Evolutionary conservation across 1,140 invertebrate genomes (phyloP).

Genomic region (Halotydeus destructor): DNA sequence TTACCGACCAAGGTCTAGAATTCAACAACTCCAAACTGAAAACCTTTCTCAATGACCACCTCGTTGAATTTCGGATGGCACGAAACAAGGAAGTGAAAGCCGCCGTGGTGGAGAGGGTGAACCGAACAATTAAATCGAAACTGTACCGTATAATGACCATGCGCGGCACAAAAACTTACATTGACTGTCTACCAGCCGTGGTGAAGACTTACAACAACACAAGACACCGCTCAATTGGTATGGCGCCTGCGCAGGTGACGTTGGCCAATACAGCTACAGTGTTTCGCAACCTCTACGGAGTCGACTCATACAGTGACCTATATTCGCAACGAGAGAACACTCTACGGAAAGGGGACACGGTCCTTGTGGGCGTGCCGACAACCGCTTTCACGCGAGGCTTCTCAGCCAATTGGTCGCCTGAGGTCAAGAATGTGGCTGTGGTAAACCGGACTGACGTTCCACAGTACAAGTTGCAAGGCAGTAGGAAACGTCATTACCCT

Average conservation of each 20-base stretch:
- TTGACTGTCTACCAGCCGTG: conserved; percentile 22
- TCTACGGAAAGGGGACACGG: too few relatives aligned
- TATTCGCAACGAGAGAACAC: too few relatives aligned
- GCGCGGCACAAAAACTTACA: conserved; percentile 24
- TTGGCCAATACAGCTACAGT: conserved; percentile 22
- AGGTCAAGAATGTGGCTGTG: too few relatives aligned
- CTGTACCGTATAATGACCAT: conserved; percentile 27
- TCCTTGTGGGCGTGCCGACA: too few relatives aligned
- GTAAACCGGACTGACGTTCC: too few relatives aligned
- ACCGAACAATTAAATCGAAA: conserved; percentile 26
- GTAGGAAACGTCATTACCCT: too few relatives aligned
- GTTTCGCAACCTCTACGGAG: too few relatives aligned
- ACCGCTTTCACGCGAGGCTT: too few relatives aligned
- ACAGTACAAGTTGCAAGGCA: too few relatives aligned
- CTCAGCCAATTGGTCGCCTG: too few relatives aligned
- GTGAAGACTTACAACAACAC: conserved; percentile 25
- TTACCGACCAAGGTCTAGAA: conserved; percentile 8
- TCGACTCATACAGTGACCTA: too few relatives aligned
- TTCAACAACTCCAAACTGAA: conserved; percentile 18
- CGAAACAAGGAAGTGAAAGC: conserved; percentile 26
- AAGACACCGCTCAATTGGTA: conserved; percentile 25
- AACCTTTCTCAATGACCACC: conserved; percentile 19
- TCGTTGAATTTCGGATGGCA: conserved; percentile 25
- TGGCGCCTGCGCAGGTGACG: conserved; percentile 21
- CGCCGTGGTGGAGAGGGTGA: conserved; percentile 27